Conservation (phyloP, 23 tunicate species). For the Aplidium turbinatum region DNA sequence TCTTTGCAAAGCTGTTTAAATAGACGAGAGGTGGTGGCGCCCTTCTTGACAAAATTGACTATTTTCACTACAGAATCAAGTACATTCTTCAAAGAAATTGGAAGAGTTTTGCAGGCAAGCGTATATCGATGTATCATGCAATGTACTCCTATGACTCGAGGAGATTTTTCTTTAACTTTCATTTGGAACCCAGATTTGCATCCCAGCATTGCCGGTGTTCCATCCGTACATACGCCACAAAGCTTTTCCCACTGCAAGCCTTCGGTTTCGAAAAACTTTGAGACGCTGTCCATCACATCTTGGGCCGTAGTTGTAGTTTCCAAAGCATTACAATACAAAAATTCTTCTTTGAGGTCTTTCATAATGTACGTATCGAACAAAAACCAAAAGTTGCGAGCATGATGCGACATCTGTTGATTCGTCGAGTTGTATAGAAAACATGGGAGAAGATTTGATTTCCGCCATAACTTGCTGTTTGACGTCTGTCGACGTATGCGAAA, state of each 20-base stretch:
- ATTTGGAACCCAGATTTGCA: constrained; percentile 55
- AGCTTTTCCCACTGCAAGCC: constrained; percentile 49
- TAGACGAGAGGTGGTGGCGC: constrained; percentile 35
- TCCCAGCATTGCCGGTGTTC: constrained; percentile 40
- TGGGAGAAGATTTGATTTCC: constrained; percentile 34
- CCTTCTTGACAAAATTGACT: constrained; percentile 30
- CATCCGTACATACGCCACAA: constrained; percentile 51
- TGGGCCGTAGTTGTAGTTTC: constrained; percentile 39
- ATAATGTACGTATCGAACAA: constrained; percentile 42
- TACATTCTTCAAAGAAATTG: constrained; percentile 32
- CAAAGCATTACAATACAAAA: constrained; percentile 32
- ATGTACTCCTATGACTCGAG: constrained; percentile 42
- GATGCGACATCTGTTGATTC: constrained; percentile 43
- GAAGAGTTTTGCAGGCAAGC: constrained; percentile 52
- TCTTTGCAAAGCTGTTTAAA: constrained; percentile 65
- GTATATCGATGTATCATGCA: constrained; percentile 47
- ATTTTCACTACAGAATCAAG: constrained; percentile 49
- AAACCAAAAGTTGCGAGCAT: constrained; percentile 56
- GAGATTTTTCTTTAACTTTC: constrained; percentile 49
- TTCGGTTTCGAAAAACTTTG: constrained; percentile 30
- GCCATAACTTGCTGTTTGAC: constrained; percentile 35
- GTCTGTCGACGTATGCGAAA: constrained; percentile 25
- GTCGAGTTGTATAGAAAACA: constrained; percentile 33
- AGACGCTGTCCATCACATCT: constrained; percentile 31
- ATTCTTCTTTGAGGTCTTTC: constrained; percentile 49